Conservation (phyloP, 2,888 invertebrate species). For the Scaptodrosophila latifasciaeformis region DNA sequence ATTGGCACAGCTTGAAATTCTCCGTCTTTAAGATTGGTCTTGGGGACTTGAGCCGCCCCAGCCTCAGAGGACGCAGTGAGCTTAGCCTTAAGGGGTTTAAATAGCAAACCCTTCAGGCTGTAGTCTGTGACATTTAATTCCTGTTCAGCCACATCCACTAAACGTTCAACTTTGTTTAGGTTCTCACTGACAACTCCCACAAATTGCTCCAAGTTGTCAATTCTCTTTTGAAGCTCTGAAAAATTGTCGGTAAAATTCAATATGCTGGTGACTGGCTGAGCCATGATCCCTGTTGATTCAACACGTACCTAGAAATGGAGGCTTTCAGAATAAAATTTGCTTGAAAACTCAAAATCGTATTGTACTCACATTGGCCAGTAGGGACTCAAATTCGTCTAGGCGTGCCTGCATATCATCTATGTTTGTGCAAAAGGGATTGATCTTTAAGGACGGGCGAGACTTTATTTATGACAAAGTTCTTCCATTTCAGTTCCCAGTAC, state of each 20-base stretch:
- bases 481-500: too few species aligned
- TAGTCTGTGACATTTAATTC: conserved; percentile 79
- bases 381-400: conserved; percentile 80
- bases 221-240: conserved; percentile 77
- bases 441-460: conserved; percentile 33
- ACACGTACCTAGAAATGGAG: conserved; percentile 65
- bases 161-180: conserved; percentile 77
- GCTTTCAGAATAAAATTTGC: neutral
- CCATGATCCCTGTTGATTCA: conserved; percentile 68
- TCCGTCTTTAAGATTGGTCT: conserved; percentile 60
- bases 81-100: conserved; percentile 78
- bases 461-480: neutral
- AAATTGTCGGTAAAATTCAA: conserved; percentile 77
- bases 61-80: conserved; percentile 28
- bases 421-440: conserved; percentile 78
- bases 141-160: conserved; percentile 79
- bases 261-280: conserved; percentile 77
- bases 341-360: neutral
- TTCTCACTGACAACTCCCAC: conserved; percentile 78
- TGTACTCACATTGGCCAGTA: conserved; percentile 77
- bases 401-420: conserved; percentile 82
- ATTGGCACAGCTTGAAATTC: conserved; percentile 70
- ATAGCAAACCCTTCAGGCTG: conserved; percentile 77
- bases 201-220: conserved; percentile 77
- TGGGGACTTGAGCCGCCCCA: conserved; percentile 7